Conservation (phyloP, 2,888 invertebrate species). For the Dromius quadrimaculatus region DNA sequence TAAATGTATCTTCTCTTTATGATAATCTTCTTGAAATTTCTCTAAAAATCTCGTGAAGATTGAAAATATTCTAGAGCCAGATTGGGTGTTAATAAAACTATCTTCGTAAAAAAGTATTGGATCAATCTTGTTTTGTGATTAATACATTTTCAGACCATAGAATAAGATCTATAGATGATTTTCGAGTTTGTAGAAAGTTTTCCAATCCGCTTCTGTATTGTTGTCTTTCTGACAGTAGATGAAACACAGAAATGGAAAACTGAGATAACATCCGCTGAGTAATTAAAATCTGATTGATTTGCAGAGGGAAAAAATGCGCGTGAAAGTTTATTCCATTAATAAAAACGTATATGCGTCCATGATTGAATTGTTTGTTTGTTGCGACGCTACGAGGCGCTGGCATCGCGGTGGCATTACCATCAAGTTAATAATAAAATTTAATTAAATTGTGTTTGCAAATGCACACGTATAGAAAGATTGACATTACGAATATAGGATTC, state of each 20-base stretch:
- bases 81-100: too few species aligned
- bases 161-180: too few species aligned
- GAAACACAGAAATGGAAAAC: constrained; percentile 11
- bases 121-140: too few species aligned
- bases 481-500: constrained; percentile 42
- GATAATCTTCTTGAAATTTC: too few species aligned
- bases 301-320: constrained; percentile 6
- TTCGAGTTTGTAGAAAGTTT: too few species aligned
- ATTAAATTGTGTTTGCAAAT: constrained; percentile 48
- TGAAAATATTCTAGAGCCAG: too few species aligned
- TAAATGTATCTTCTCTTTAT: too few species aligned
- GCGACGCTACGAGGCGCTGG: constrained; percentile 2
- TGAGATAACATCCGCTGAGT: constrained; percentile 17
- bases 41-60: too few species aligned
- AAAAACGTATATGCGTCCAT: constrained; percentile 29
- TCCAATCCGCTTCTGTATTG: background rate
- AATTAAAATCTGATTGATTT: constrained; percentile 33
- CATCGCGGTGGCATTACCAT: constrained; percentile 10
- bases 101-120: too few species aligned
- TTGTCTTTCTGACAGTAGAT: too few species aligned
- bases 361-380: constrained; percentile 43
- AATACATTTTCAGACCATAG: too few species aligned
- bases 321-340: constrained; percentile 19
- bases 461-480: constrained; percentile 43
- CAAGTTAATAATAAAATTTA: constrained; percentile 48